These are phyloP conservation scores for Apamea crenata DNA, from an alignment of 2,888 invertebrate genomes.

Conservation along the genomic window DNA sequence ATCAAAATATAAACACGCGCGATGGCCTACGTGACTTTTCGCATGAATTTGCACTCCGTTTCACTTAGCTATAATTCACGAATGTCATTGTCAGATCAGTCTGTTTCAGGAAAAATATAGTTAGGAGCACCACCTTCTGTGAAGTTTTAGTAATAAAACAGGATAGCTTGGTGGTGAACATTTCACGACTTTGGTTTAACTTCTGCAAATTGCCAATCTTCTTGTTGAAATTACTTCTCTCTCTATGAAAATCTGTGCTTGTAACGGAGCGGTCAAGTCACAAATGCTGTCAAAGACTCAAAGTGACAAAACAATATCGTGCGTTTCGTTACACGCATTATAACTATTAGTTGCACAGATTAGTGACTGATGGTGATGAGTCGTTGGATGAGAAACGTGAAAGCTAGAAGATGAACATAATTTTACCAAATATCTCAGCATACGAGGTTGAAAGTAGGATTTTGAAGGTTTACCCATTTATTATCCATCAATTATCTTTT, in stretches of 20 bases:
- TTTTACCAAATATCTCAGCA: neutral
- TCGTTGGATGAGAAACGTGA: neutral
- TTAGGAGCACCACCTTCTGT: neutral
- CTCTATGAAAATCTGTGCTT: neutral
- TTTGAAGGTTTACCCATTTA: neutral
- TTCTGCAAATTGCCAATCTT: neutral
- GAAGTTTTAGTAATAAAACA: neutral
- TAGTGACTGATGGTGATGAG: too few species aligned
- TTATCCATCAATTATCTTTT: neutral
- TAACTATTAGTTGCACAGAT: neutral
- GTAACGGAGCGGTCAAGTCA: conserved; percentile 18
- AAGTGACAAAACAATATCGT: neutral
- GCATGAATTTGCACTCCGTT: conserved; percentile 73
- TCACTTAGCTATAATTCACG: neutral
- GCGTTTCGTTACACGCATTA: conserved; percentile 32
- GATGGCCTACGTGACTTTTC: conserved; percentile 89
- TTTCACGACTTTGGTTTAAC: neutral
- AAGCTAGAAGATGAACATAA: neutral
- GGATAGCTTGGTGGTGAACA: neutral
- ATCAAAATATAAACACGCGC: conserved; percentile 83
- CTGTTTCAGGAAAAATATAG: neutral
- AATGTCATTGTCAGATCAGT: conserved; percentile 15
- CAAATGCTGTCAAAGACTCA: conserved; percentile 2
- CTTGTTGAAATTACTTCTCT: neutral
- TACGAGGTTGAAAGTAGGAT: too few species aligned